Percentiles rank a stretch among this genome's conserved stretches.
Conservation (phyloP, 2,113 vertebrate genomes). For the Lonchura striata region DNA sequence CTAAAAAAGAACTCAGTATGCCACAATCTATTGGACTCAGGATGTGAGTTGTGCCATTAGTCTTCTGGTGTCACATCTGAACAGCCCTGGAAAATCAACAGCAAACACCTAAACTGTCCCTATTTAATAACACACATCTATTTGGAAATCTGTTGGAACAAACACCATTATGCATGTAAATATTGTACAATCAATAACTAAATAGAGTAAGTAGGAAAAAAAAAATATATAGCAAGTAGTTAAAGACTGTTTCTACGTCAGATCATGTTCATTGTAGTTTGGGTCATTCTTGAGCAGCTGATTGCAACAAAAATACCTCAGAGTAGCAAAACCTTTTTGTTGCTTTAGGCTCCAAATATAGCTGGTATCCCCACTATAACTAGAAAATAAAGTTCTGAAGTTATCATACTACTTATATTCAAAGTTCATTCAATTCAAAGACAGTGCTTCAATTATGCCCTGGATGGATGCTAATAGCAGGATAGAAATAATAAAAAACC, state of each 20-base stretch:
- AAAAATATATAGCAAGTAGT: neutral
- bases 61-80: neutral
- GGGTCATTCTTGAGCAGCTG: neutral
- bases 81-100: neutral
- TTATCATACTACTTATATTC: neutral
- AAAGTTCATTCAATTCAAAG: neutral
- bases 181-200: neutral
- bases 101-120: neutral
- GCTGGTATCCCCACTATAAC: neutral
- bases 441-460: neutral
- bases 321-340: neutral
- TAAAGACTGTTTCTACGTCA: neutral
- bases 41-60: neutral
- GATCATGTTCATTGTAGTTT: neutral
- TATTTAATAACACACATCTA: neutral
- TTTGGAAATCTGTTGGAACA: neutral
- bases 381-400: neutral
- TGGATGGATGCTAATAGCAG: neutral
- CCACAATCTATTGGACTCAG: constrained; percentile 30
- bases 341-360: neutral
- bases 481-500: neutral
- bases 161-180: neutral
- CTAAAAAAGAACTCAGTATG: constrained; percentile 15
- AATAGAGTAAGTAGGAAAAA: neutral
- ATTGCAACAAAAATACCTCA: neutral